Evolutionary conservation across 2,888 invertebrate species (phyloP).

Genomic region (Lumbricus terrestris): DNA sequence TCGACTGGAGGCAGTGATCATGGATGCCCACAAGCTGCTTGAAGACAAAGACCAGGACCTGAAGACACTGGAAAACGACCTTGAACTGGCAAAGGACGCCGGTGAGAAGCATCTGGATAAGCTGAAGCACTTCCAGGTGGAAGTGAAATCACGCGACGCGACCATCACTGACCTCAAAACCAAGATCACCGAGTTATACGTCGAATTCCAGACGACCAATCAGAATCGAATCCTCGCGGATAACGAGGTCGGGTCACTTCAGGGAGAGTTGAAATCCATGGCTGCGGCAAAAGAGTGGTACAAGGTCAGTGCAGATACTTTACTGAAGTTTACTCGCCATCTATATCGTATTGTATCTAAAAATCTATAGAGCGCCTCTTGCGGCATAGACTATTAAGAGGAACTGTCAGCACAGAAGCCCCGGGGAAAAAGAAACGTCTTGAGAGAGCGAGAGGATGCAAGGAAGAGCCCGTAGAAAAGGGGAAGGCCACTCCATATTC

Average conservation of each 20-base stretch:
- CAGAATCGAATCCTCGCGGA: slow-evolving; percentile 58
- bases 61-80: slow-evolving; percentile 54
- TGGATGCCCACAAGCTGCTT: slow-evolving; percentile 54
- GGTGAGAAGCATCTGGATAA: slow-evolving; percentile 53
- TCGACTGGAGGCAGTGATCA: slow-evolving; percentile 52
- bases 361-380: too few relatives aligned
- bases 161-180: slow-evolving; percentile 57
- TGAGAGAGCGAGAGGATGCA: too few relatives aligned
- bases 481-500: too few relatives aligned
- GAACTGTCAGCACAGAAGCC: too few relatives aligned
- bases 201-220: slow-evolving; percentile 58
- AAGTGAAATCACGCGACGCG: slow-evolving; percentile 56
- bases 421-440: too few relatives aligned
- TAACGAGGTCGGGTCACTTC: slow-evolving; percentile 54
- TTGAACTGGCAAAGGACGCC: slow-evolving; percentile 53
- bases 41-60: slow-evolving; percentile 57
- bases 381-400: too few relatives aligned
- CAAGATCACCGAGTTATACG: slow-evolving; percentile 61
- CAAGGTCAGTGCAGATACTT: slow-evolving; percentile 26
- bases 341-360: too few relatives aligned
- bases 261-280: slow-evolving; percentile 56
- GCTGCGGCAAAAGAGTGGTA: slow-evolving; percentile 61
- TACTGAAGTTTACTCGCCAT: too few relatives aligned
- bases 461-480: too few relatives aligned
- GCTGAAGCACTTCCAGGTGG: slow-evolving; percentile 55